Percentiles rank a stretch among this genome's conserved stretches.
phyloP scores from a whole-genome alignment of 2,797 vertebrate genomes.

The Ammospiza maritima region DNA sequence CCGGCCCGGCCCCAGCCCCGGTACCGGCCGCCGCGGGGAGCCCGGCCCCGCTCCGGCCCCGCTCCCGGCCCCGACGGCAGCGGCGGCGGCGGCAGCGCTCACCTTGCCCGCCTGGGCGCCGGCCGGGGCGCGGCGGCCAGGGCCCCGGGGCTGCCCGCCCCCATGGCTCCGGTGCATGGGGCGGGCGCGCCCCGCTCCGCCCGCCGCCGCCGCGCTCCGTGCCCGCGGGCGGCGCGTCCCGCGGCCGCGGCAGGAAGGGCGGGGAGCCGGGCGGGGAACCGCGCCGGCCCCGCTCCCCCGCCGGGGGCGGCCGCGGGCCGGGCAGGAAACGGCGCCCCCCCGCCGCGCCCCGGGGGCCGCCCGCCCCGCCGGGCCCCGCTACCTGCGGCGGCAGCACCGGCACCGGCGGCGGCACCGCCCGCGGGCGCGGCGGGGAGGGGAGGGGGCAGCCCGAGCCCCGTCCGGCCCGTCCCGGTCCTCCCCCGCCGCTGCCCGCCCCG shows the following conservation, averaged over 20 bases:
- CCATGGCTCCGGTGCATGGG: conserved; percentile 92
- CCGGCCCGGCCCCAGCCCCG: conserved; percentile 28
- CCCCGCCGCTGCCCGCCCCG: background rate
- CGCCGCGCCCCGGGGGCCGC: background rate
- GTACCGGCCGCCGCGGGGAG: background rate
- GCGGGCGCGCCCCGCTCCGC: conserved; percentile 32
- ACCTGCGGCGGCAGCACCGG: background rate
- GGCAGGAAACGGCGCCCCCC: conserved; percentile 10
- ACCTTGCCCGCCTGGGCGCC: background rate
- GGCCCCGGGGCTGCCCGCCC: conserved; percentile 83
- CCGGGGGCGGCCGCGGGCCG: conserved; percentile 28
- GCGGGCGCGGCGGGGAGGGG: background rate
- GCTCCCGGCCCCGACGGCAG: background rate
- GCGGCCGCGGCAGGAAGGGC: conserved; percentile 66
- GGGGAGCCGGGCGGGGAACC: background rate
- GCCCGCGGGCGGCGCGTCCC: conserved; percentile 35
- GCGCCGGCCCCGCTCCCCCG: conserved; percentile 2
- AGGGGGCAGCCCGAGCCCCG: background rate
- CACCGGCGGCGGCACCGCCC: background rate
- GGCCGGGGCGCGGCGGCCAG: conserved; percentile 81
- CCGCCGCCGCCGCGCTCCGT: conserved; percentile 3
- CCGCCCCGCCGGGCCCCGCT: background rate
- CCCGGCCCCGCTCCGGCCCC: background rate
- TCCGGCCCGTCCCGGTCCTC: background rate
- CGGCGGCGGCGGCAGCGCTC: background rate